phyloP scores from a whole-genome alignment of 2,888 invertebrate genomes.

The Sarcophaga caerulescens region DNA sequence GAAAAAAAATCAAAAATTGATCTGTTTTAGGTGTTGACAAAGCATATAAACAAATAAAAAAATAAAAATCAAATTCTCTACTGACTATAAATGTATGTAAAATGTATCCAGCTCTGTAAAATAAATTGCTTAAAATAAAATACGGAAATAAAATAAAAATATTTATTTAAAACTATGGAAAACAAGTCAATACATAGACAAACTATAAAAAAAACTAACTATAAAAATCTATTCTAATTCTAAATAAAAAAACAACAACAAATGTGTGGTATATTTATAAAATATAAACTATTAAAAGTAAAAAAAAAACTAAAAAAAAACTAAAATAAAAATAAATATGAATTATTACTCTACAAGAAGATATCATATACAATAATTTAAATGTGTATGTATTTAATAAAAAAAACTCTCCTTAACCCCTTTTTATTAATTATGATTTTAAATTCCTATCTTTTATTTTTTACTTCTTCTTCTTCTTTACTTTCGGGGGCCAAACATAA shows the following conservation, averaged over 20 bases:
- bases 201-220: slow-evolving; percentile 25
- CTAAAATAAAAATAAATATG: no score
- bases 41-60: not conserved
- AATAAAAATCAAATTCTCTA: not conserved
- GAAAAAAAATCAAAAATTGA: slow-evolving; percentile 55
- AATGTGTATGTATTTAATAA: not conserved
- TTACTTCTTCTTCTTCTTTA: slow-evolving; percentile 72
- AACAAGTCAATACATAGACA: slow-evolving; percentile 29
- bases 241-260: slow-evolving; percentile 20
- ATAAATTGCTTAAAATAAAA: slow-evolving; percentile 48
- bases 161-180: not conserved
- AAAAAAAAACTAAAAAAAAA: slow-evolving; percentile 1
- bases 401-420: slow-evolving; percentile 38
- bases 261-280: slow-evolving; percentile 59
- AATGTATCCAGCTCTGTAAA: slow-evolving; percentile 68
- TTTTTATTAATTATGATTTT: slow-evolving; percentile 55
- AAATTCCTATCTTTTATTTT: slow-evolving; percentile 43
- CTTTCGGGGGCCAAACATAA: slow-evolving; percentile 80
- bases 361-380: slow-evolving; percentile 22
- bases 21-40: not conserved
- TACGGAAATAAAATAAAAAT: slow-evolving; percentile 15
- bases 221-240: slow-evolving; percentile 12
- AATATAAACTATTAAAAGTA: slow-evolving; percentile 43
- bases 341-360: not conserved
- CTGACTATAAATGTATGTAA: slow-evolving; percentile 45